Base-by-base conservation (phyloP, 2,797 vertebrate genomes). In the Anguilla pacifica region DNA sequence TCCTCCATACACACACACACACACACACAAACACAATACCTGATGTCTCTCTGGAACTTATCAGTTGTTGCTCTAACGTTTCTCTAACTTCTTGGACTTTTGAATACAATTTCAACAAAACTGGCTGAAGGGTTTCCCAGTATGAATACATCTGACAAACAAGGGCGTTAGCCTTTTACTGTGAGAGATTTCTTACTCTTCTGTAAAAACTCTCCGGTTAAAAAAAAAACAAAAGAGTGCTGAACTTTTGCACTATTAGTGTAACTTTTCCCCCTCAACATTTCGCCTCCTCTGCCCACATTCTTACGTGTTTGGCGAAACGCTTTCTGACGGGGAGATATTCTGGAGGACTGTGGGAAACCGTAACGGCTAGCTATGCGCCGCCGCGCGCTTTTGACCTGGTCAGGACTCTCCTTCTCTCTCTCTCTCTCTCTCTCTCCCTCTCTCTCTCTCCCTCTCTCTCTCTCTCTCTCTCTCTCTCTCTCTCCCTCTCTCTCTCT, bases 321-420 rank as follows among this genome's bases (percentile, higher is more conserved):
- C 22, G 10, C 13, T 94, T 93, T 91, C 93, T 90, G 86, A 88
- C 92, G 82, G 86, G 91, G 90, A 84, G 93, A 87, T 79, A 87
- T 89, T 89, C 81, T 90, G 77, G 86, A 89, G 89, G 87, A 91
- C 91, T 93, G 91, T 85, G 89, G 92, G 89, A 67, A 87, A 84
- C 35, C 25, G 77, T 83, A 91, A 88, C 51, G 86, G 89, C 88
- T 72, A 31, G 85, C 89, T 83, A 19, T 87, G 88, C 91, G 92
- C 91, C 90, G 91, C 90, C 86, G 88, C 92, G 94, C 92, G 93
- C 49, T 86, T 92, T 83, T 91, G 93, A 94, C 94, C 94, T 92
- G 92, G 43, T 85, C 92, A 94, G 91, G 89, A 89, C 93, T 89
- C 86, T 43, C 51, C 86, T 89, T 74, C 83, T 35, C 35, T 1